A percentile compares a stretch with the other conserved stretches of the same genome.
phyloP scores from a whole-genome alignment of 2,888 invertebrate genomes.

The Willowsia nigromaculata region DNA sequence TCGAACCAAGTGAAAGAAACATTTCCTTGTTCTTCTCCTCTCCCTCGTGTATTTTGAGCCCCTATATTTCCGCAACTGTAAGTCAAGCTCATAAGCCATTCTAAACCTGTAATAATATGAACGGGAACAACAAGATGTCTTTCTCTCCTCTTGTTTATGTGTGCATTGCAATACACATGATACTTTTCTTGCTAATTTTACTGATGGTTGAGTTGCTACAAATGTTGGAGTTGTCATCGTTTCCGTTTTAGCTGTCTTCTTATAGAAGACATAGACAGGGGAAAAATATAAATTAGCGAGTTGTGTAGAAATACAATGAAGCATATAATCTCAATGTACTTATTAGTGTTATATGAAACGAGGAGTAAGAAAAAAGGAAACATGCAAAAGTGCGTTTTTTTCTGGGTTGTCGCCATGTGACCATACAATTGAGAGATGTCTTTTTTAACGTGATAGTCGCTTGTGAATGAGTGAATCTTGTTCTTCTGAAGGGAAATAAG shows the following conservation, averaged over 20 bases:
- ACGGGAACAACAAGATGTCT: background rate
- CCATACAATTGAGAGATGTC: background rate
- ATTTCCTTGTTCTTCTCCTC: background rate
- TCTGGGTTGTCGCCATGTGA: background rate
- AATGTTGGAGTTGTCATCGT: background rate
- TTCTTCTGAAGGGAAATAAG: background rate
- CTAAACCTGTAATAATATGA: constrained; percentile 29
- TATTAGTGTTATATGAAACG: too few species aligned
- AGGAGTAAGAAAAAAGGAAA: background rate
- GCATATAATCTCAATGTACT: too few species aligned
- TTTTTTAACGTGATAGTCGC: background rate
- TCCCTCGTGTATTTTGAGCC: background rate
- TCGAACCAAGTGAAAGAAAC: constrained; percentile 18
- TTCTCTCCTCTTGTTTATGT: background rate
- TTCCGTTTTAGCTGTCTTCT: background rate
- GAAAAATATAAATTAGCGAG: too few species aligned
- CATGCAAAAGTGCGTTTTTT: constrained; percentile 30
- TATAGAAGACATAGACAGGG: too few species aligned
- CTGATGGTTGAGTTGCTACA: background rate
- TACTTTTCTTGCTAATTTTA: background rate
- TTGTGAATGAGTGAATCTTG: constrained; percentile 22
- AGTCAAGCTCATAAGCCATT: constrained; percentile 13
- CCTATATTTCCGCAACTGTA: background rate
- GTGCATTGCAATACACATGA: background rate
- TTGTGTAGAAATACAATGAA: too few species aligned